These are phyloP conservation scores for Cephus cinctus DNA, from an alignment of 1,140 invertebrate genomes.

Conservation along the genomic window DNA sequence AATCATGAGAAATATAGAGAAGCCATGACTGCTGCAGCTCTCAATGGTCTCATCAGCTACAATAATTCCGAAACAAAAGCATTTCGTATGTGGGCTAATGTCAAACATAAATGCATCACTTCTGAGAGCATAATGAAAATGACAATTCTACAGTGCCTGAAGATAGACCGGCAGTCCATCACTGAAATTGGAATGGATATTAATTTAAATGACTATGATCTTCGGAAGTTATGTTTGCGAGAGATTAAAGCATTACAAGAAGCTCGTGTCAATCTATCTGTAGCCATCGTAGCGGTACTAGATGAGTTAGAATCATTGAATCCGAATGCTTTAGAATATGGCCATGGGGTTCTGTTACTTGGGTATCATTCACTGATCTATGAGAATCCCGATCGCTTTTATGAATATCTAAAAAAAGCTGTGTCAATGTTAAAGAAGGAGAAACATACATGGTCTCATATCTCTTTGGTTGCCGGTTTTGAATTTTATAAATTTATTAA, in stretches of 20 bases:
- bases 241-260: conserved; percentile 32
- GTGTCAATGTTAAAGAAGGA: conserved; percentile 18
- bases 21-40: conserved; percentile 34
- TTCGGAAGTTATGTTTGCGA: conserved; percentile 30
- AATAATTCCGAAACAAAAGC: conserved; percentile 26
- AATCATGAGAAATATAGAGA: conserved; percentile 28
- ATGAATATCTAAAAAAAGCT: conserved; percentile 28
- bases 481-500: conserved; percentile 36
- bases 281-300: conserved; percentile 24
- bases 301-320: conserved; percentile 28
- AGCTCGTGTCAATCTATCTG: conserved; percentile 23
- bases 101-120: conserved; percentile 31
- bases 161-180: conserved; percentile 19
- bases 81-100: conserved; percentile 35
- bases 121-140: conserved; percentile 21
- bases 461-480: conserved; percentile 34
- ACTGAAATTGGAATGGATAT: conserved; percentile 36
- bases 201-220: conserved; percentile 29
- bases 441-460: conserved; percentile 1
- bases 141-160: conserved; percentile 38
- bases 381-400: conserved; percentile 14
- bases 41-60: conserved; percentile 35
- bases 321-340: conserved; percentile 23
- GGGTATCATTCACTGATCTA: conserved; percentile 32
- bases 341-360: conserved; percentile 32